These are phyloP conservation scores for Poecile atricapillus DNA, from an alignment of 2,113 vertebrate species.

Conservation along the genomic window DNA sequence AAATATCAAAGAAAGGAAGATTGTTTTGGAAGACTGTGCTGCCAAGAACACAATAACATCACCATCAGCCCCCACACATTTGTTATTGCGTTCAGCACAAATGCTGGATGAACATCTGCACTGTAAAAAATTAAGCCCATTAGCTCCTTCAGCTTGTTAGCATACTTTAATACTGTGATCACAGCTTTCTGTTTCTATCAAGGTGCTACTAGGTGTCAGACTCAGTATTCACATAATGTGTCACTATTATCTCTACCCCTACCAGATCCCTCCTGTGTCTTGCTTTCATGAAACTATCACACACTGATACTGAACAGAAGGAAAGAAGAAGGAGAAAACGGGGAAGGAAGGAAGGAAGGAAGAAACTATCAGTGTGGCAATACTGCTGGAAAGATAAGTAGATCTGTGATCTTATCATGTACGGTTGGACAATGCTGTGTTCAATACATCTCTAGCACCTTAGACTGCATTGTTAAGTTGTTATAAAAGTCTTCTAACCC, in stretches of 20 bases:
- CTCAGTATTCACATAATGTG: conserved; percentile 55
- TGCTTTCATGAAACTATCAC: conserved; percentile 31
- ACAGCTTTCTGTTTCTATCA: conserved; percentile 77
- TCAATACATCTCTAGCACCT: neutral
- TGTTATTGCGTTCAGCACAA: neutral
- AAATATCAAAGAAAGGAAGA: neutral
- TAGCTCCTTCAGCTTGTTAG: conserved; percentile 72
- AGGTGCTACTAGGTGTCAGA: conserved; percentile 77
- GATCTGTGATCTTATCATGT: neutral
- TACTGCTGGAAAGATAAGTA: neutral
- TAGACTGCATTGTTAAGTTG: neutral
- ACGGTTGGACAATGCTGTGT: neutral
- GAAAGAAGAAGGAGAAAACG: neutral
- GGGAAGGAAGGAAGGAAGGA: conserved; percentile 27
- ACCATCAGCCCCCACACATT: neutral
- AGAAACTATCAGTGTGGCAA: neutral
- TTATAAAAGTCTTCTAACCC: neutral
- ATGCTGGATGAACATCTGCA: conserved; percentile 66
- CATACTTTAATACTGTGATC: conserved; percentile 73
- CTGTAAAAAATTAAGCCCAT: conserved; percentile 50
- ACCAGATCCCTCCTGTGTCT: neutral
- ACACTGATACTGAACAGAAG: neutral
- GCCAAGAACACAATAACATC: conserved; percentile 37
- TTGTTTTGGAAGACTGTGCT: neutral
- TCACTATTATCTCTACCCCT: conserved; percentile 43